A percentile compares a stretch with the other conserved stretches of the same genome.
Conservation (phyloP, 1,140 invertebrate species). For the Sogatella furcifera region DNA sequence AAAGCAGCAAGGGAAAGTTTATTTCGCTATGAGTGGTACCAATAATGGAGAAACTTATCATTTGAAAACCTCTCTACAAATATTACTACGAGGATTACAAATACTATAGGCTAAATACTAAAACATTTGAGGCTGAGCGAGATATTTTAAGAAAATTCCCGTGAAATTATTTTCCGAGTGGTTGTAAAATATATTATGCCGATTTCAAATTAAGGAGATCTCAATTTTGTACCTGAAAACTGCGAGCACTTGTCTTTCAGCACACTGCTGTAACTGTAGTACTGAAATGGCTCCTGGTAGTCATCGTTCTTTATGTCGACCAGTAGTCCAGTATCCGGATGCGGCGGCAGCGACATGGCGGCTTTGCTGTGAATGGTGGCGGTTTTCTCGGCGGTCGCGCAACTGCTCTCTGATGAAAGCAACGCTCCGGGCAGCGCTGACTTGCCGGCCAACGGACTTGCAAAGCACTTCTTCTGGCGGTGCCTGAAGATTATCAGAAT, state of each 20-base stretch:
- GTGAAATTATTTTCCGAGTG: too few species aligned
- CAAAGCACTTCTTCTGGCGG: constrained; percentile 64
- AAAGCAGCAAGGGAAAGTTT: too few species aligned
- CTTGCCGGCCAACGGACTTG: constrained; percentile 57
- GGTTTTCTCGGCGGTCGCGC: constrained; percentile 36
- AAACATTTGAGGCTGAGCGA: too few species aligned
- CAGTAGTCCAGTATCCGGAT: constrained; percentile 35
- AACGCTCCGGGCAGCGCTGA: constrained; percentile 19
- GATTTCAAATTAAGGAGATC: too few species aligned
- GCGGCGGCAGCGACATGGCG: constrained; percentile 32
- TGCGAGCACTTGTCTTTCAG: constrained; percentile 59
- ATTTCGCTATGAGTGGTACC: too few species aligned
- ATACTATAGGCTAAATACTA: too few species aligned
- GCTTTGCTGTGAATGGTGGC: constrained; percentile 32
- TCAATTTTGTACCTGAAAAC: constrained; percentile 34
- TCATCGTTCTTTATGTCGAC: constrained; percentile 51
- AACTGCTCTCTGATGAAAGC: constrained; percentile 34
- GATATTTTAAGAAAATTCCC: too few species aligned
- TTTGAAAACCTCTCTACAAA: too few species aligned
- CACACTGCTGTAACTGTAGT: constrained; percentile 67
- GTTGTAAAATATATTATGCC: too few species aligned
- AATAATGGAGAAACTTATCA: too few species aligned
- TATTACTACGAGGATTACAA: too few species aligned
- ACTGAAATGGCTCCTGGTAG: constrained; percentile 71
- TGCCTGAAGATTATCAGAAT: constrained; percentile 67